Evolutionary conservation across 2,888 invertebrate genomes (phyloP).

Genomic region (Drosophila paracracens): DNA sequence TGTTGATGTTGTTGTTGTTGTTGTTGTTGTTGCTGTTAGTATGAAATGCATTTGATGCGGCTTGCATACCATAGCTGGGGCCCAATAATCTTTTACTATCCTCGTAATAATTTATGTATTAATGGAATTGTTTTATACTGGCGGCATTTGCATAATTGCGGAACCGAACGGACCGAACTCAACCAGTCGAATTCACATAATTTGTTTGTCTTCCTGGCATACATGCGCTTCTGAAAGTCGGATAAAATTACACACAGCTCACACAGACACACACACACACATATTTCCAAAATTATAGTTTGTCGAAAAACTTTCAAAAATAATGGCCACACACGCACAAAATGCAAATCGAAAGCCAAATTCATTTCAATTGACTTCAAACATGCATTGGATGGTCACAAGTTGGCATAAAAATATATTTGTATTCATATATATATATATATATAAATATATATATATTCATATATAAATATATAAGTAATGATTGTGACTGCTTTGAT

Average conservation of each 20-base stretch:
- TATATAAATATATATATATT: background rate
- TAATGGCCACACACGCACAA: conserved; percentile 32
- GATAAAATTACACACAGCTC: conserved; percentile 29
- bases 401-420: background rate
- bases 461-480: background rate
- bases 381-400: background rate
- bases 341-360: conserved; percentile 46
- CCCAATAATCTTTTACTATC: conserved; percentile 16
- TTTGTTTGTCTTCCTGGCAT: conserved; percentile 17
- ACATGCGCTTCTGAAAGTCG: conserved; percentile 37
- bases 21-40: background rate
- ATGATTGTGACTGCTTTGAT: conserved; percentile 1
- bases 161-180: conserved; percentile 37
- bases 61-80: conserved; percentile 2
- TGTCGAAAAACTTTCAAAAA: conserved; percentile 31
- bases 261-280: conserved; percentile 9
- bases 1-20: conserved; percentile 4
- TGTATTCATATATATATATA: background rate
- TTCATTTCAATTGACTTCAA: conserved; percentile 47
- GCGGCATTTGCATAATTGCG: conserved; percentile 67
- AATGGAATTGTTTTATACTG: conserved; percentile 30
- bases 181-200: conserved; percentile 38
- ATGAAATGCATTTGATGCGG: conserved; percentile 15
- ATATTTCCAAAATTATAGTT: conserved; percentile 20
- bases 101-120: conserved; percentile 43